Evolutionary conservation across 2,113 vertebrate species (phyloP).

Genomic region (Grammatotria lemairii): DNA sequence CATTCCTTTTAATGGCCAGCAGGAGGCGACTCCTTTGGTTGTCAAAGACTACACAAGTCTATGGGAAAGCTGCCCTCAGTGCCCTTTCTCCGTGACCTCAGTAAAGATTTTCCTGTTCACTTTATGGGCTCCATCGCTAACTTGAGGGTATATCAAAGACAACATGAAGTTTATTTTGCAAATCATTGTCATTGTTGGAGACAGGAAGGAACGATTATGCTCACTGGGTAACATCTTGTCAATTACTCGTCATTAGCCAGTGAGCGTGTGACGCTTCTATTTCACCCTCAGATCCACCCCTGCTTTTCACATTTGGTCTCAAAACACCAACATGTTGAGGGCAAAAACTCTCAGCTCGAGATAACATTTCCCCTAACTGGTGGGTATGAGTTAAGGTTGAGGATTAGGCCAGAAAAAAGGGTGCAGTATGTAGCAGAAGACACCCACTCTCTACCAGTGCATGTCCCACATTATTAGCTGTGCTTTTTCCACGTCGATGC

Average conservation of each 20-base stretch:
- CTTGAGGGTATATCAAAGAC: neutral
- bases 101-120: neutral
- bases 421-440: neutral
- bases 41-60: neutral
- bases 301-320: neutral
- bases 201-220: neutral
- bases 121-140: neutral
- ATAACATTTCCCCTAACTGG: accelerated
- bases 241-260: neutral
- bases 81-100: neutral
- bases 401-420: neutral
- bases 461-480: neutral
- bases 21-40: neutral
- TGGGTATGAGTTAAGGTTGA: neutral
- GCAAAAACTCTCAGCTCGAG: neutral
- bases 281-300: neutral
- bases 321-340: neutral
- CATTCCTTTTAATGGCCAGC: neutral
- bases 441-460: neutral
- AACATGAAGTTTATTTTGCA: neutral
- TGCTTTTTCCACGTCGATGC: neutral
- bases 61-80: neutral
- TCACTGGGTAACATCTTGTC: accelerated
- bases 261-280: accelerated
- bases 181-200: neutral